Evolutionary conservation across 2,797 vertebrate species (phyloP).

Genomic region (Typhlichthys subterraneus): DNA sequence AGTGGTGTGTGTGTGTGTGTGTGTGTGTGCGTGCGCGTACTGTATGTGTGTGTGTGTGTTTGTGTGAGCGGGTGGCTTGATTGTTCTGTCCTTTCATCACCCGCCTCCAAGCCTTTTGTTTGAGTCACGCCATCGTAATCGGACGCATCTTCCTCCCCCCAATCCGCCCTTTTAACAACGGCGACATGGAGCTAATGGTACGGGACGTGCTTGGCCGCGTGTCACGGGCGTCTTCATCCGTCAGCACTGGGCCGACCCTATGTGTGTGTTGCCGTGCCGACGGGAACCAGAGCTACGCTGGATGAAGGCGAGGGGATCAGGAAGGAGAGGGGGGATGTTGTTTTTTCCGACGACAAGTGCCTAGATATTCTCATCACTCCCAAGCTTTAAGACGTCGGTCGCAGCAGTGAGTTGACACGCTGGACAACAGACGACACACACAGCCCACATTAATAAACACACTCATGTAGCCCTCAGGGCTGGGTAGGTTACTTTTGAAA

Average conservation of each 20-base stretch:
- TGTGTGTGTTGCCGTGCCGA: slow-evolving; percentile 23
- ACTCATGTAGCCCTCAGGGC: background rate
- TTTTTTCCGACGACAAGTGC: too few species aligned
- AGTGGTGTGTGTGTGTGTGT: background rate
- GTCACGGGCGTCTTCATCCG: slow-evolving; percentile 37
- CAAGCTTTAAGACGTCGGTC: slow-evolving; percentile 36
- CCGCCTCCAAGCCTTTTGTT: slow-evolving; percentile 28
- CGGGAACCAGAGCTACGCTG: slow-evolving; percentile 15
- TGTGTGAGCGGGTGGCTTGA: slow-evolving; percentile 6
- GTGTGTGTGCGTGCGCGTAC: background rate
- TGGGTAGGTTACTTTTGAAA: too few species aligned
- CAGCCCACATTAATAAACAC: slow-evolving; percentile 1
- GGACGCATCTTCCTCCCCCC: too few species aligned
- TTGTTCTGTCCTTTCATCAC: slow-evolving; percentile 24
- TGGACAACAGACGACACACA: slow-evolving; percentile 34
- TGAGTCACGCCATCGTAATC: slow-evolving; percentile 20
- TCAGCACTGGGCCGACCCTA: slow-evolving; percentile 26
- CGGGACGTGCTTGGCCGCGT: slow-evolving; percentile 25
- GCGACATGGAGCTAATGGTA: slow-evolving; percentile 38
- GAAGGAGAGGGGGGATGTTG: slow-evolving; percentile 1
- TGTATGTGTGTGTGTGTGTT: too few species aligned
- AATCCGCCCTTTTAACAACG: slow-evolving; percentile 20
- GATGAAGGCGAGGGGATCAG: background rate
- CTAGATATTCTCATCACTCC: slow-evolving; percentile 59
- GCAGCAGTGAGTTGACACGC: slow-evolving; percentile 38